Evolutionary conservation across 2,888 invertebrate genomes (phyloP).

Genomic region (Argynnis bischoffii): DNA sequence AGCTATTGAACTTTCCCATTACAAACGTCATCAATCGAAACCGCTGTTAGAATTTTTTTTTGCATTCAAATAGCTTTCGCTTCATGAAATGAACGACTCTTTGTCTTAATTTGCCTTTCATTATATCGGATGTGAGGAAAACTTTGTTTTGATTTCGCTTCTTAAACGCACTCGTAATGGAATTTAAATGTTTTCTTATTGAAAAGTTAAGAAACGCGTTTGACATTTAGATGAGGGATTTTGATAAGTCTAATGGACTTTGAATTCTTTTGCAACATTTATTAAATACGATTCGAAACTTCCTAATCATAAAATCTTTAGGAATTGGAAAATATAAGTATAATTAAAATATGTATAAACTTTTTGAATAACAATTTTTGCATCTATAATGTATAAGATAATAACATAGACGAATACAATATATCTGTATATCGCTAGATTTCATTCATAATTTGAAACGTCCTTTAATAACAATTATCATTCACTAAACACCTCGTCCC

Average conservation of each 20-base stretch:
- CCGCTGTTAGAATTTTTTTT: slow-evolving; percentile 72
- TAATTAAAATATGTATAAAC: not conserved
- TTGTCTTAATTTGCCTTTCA: slow-evolving; percentile 62
- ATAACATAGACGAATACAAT: slow-evolving; percentile 7
- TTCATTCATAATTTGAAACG: slow-evolving; percentile 21
- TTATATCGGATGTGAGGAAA: slow-evolving; percentile 63
- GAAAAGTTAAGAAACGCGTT: slow-evolving; percentile 60
- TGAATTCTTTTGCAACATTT: slow-evolving; percentile 35
- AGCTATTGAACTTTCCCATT: slow-evolving; percentile 80
- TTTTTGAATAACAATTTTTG: slow-evolving; percentile 2
- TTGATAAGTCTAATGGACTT: slow-evolving; percentile 64
- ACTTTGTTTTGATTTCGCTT: slow-evolving; percentile 56
- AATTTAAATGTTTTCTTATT: slow-evolving; percentile 74
- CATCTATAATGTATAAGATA: not conserved
- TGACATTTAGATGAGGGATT: slow-evolving; percentile 51
- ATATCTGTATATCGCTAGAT: slow-evolving; percentile 10
- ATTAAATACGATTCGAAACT: slow-evolving; percentile 35
- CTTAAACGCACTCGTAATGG: slow-evolving; percentile 51
- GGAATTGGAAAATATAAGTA: slow-evolving; percentile 17
- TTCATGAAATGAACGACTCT: slow-evolving; percentile 57
- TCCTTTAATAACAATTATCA: slow-evolving; percentile 33
- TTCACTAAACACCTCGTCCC: slow-evolving; percentile 65
- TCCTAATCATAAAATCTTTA: slow-evolving; percentile 25
- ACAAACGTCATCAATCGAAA: slow-evolving; percentile 75
- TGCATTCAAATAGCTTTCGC: slow-evolving; percentile 49